Conservation (phyloP, 2,888 invertebrate genomes). For the Sinohyriopsis cumingii region DNA sequence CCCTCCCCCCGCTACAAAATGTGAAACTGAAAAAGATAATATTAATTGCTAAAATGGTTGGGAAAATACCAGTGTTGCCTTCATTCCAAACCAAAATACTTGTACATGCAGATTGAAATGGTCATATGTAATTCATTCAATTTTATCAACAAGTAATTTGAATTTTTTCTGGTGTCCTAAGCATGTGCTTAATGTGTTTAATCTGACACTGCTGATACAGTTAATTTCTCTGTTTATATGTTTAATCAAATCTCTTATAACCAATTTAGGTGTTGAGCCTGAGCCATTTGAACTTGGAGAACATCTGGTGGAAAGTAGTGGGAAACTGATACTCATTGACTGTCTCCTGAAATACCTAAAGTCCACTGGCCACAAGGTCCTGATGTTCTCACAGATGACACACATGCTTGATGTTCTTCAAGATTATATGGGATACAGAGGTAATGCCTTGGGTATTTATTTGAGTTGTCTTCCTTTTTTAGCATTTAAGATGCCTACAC, state of each 20-base stretch:
- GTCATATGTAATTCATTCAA: too few relatives aligned
- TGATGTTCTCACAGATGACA: constrained; percentile 73
- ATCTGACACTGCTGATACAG: not conserved
- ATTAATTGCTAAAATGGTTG: too few relatives aligned
- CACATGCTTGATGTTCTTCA: constrained; percentile 72
- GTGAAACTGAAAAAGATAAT: too few relatives aligned
- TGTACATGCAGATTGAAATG: not conserved
- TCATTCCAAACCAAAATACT: not conserved
- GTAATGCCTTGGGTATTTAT: constrained; percentile 34
- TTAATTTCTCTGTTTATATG: not conserved
- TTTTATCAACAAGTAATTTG: too few relatives aligned
- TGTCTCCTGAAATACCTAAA: constrained; percentile 65
- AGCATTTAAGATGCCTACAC: not conserved
- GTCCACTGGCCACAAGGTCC: constrained; percentile 69
- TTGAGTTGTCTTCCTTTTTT: not conserved
- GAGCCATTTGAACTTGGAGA: constrained; percentile 73
- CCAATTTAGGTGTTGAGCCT: constrained; percentile 70
- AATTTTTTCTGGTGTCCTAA: not conserved
- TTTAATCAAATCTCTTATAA: not conserved
- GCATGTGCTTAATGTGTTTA: not conserved
- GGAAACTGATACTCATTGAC: constrained; percentile 71
- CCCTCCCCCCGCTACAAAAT: too few relatives aligned
- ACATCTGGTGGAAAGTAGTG: constrained; percentile 72
- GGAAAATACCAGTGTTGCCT: too few relatives aligned
- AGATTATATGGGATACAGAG: constrained; percentile 71